Conservation (phyloP, 2,797 vertebrate species). For the Enteromius radiatus region DNA sequence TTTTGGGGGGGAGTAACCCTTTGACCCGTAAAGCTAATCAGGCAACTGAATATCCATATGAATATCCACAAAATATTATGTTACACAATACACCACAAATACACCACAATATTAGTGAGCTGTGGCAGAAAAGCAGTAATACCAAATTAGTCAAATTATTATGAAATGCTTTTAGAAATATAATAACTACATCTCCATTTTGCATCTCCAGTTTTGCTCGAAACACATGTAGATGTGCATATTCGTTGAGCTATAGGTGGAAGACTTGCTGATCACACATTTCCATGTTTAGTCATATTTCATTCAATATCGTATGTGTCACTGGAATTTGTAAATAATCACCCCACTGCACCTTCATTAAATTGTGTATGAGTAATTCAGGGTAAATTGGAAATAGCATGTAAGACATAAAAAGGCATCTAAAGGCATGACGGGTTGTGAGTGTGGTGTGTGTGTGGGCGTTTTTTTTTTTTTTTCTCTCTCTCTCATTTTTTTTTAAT, state of each 20-base stretch:
- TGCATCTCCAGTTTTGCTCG: background rate
- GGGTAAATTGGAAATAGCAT: conserved; percentile 15
- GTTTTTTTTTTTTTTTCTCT: background rate
- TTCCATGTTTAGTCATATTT: conserved; percentile 24
- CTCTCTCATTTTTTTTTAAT: background rate
- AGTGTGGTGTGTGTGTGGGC: background rate
- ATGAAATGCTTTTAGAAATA: background rate
- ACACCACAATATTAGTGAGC: background rate
- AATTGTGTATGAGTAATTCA: conserved; percentile 11
- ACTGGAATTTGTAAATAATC: conserved; percentile 6
- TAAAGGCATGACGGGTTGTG: background rate
- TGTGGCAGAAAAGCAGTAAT: background rate
- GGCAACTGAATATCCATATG: background rate
- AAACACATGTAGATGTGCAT: background rate
- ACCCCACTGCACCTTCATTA: conserved; percentile 1
- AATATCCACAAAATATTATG: background rate
- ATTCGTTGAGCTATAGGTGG: background rate
- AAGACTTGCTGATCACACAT: conserved; percentile 22
- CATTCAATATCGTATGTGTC: background rate
- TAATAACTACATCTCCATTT: background rate
- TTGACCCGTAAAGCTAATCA: background rate
- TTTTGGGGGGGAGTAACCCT: no score
- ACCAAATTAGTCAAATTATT: background rate
- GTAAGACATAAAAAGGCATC: conserved; percentile 22
- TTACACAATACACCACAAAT: background rate